phyloP scores from a whole-genome alignment of 2,113 vertebrate genomes.

The Balaenoptera acutorostrata region DNA sequence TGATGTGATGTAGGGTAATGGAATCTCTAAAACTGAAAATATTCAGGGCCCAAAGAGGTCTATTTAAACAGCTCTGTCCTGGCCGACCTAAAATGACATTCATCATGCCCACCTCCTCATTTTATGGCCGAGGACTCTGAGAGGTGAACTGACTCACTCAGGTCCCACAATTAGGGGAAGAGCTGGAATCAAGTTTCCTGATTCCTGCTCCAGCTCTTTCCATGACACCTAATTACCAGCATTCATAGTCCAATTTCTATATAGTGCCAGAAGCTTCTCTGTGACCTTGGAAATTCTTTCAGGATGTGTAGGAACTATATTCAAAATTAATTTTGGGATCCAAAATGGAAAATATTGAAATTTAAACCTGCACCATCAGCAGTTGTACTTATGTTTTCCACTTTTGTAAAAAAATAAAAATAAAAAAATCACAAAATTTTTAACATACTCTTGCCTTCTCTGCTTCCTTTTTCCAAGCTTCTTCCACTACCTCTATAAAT shows the following conservation, averaged over 20 bases:
- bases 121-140: neutral
- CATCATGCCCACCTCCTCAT: neutral
- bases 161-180: neutral
- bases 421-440: neutral
- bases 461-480: neutral
- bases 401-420: neutral
- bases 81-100: neutral
- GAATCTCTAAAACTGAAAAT: neutral
- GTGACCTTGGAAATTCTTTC: neutral
- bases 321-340: neutral
- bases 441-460: neutral
- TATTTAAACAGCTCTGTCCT: neutral
- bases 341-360: neutral
- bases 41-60: neutral
- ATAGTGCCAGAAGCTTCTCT: neutral
- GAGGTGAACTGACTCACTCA: neutral
- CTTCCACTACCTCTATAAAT: neutral
- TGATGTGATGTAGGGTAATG: neutral
- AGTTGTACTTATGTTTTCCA: neutral
- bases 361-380: neutral
- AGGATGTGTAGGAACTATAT: neutral
- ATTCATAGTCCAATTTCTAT: neutral
- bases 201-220: neutral
- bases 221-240: neutral
- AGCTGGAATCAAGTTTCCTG: neutral